A percentile compares a stretch with the other conserved stretches of the same genome.
Evolutionary conservation across 2,888 invertebrate species (phyloP).

Genomic region (Apomyelois bistriatella): DNA sequence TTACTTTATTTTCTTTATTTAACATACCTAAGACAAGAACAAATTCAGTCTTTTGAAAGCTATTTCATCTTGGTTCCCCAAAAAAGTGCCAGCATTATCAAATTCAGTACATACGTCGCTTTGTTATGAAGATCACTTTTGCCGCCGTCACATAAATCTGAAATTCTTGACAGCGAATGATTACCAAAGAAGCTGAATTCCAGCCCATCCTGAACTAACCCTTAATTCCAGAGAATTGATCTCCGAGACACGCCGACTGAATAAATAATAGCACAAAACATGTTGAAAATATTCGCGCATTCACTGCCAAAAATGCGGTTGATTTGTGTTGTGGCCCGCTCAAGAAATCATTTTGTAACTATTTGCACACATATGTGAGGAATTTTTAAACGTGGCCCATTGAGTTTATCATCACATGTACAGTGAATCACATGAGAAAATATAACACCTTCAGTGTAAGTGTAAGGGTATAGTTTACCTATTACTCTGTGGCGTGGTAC

Average conservation of each 20-base stretch:
- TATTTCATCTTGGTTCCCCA: no score
- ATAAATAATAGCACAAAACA: constrained; percentile 67
- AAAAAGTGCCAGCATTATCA: no score
- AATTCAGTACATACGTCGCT: neutral
- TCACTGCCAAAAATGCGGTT: constrained; percentile 5
- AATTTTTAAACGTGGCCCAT: neutral
- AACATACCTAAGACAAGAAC: no score
- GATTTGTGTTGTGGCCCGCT: neutral
- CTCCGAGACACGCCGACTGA: constrained; percentile 50
- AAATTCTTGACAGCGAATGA: constrained; percentile 46
- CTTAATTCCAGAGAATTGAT: constrained; percentile 57
- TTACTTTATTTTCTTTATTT: no score
- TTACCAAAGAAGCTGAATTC: constrained; percentile 54
- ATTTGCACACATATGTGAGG: neutral
- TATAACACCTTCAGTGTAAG: no score
- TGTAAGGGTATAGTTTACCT: no score
- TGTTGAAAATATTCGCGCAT: constrained; percentile 46
- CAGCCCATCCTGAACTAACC: constrained; percentile 36
- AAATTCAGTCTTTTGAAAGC: no score
- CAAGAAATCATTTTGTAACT: neutral
- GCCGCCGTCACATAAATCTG: constrained; percentile 46
- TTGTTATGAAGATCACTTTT: neutral
- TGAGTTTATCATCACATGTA: no score
- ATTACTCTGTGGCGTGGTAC: no score
- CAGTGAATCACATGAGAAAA: no score